Evolutionary conservation across 2,113 vertebrate genomes (phyloP), one percentile per base, ranked within the genome.

Genomic region (Lontra canadensis): DNA sequence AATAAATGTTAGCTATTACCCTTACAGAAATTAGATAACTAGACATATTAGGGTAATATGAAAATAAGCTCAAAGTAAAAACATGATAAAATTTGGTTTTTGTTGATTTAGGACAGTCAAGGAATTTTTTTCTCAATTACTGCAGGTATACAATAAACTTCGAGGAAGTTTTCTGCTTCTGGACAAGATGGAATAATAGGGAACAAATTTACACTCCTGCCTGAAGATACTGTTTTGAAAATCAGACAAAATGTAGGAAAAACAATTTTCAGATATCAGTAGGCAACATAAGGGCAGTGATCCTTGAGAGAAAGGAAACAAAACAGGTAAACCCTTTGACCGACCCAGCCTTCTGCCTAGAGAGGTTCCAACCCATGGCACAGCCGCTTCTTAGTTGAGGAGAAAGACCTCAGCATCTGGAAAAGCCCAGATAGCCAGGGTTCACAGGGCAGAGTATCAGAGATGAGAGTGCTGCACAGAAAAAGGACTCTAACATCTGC

Each of bases 51-150:
- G 34, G 25, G 59, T n/a, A 26, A 86, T 71, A 5, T 73, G 21
- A 61, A 88, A 88, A 88, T 29, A 89, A 85, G 31, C 8, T 83
- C 52, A 61, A 59, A 71, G 36, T 79, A 84, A 88, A 84, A 78
- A 80, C n/a, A 95, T 39, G 17, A 44, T 74, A 82, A 44, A 44
- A 82, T 55, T 90, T 80, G 10, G n/a, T 90, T 90, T 55, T 55
- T 52, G 17, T 52, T 61, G 25, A 63, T 47, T 90, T 79, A 74
- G 34, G 6, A 76, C 73, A 93, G 11, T 73, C 26, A 61, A 21
- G 36, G 47, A 96, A 93, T n/a, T 13, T 81, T 65, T 84, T 94
- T 88, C 47, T 67, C 49, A 94, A 36, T 44, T 95, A 78, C 9
- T 78, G 34, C 10, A 78, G 36, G 31, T 83, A 82, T 21, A 87